Conservation (phyloP, 1,140 invertebrate species). For the Aphidius ervi region DNA sequence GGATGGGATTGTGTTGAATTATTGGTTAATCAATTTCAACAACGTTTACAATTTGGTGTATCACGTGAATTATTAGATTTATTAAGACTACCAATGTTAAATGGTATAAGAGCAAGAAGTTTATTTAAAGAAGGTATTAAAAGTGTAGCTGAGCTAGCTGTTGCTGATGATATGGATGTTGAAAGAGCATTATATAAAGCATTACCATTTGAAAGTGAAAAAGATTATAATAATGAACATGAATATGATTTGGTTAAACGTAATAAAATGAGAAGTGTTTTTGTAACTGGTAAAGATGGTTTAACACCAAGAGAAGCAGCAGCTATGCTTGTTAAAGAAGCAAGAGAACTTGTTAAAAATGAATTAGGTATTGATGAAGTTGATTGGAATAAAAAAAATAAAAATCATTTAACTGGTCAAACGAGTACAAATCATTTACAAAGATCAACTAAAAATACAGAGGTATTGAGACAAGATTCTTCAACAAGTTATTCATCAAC, state of each 20-base stretch:
- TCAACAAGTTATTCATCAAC: neutral
- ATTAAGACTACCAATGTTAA: constrained; percentile 78
- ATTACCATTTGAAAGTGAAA: constrained; percentile 79
- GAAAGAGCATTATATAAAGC: constrained; percentile 75
- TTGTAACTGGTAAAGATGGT: constrained; percentile 77
- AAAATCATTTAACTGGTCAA: neutral
- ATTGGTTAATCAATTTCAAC: constrained; percentile 88
- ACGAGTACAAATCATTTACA: neutral
- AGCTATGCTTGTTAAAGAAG: constrained; percentile 72
- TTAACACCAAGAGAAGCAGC: constrained; percentile 82
- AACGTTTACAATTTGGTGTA: constrained; percentile 90
- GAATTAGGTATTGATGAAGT: constrained; percentile 52
- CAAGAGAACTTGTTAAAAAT: constrained; percentile 62
- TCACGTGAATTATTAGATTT: constrained; percentile 89
- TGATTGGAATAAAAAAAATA: constrained; percentile 42
- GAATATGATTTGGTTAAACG: constrained; percentile 64
- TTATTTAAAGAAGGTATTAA: constrained; percentile 83
- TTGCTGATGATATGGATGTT: constrained; percentile 63
- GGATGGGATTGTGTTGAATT: constrained; percentile 90
- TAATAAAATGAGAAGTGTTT: constrained; percentile 68
- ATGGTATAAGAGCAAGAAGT: constrained; percentile 78
- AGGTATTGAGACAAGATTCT: neutral
- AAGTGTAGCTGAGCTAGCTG: constrained; percentile 72
- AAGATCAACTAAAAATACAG: neutral
- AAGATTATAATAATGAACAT: constrained; percentile 68